Evolutionary conservation across 2,797 vertebrate species (phyloP).

Genomic region (Holocentrus rufus): DNA sequence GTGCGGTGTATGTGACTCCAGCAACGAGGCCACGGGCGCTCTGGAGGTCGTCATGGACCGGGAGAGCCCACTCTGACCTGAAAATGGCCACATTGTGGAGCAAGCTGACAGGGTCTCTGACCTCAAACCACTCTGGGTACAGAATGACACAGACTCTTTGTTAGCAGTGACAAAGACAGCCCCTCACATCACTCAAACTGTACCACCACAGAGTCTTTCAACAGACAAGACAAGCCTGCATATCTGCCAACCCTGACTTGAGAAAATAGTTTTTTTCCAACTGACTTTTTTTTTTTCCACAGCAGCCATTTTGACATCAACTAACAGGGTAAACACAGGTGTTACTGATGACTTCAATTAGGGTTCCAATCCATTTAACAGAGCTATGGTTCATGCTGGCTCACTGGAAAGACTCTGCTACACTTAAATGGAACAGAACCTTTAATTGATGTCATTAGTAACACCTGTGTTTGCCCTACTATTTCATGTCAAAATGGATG

Average conservation of each 20-base stretch:
- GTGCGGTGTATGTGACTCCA: neutral
- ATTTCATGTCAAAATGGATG: too few species aligned
- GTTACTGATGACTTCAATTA: too few species aligned
- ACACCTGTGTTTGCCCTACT: too few species aligned
- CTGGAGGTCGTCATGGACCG: constrained; percentile 35
- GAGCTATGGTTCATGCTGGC: too few species aligned
- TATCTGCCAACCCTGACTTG: neutral
- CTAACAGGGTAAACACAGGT: too few species aligned
- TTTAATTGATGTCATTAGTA: too few species aligned
- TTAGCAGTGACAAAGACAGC: constrained; percentile 80
- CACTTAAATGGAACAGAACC: too few species aligned
- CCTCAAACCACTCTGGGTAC: constrained; percentile 85
- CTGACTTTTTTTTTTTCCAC: neutral
- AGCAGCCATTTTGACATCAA: too few species aligned
- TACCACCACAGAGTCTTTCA: constrained; percentile 27
- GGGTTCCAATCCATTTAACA: too few species aligned
- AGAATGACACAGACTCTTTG: constrained; percentile 87
- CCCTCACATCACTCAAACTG: constrained; percentile 76
- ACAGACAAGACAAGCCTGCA: neutral
- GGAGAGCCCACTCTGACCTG: constrained; percentile 49
- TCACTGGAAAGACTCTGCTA: too few species aligned
- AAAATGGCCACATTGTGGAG: constrained; percentile 68
- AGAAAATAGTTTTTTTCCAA: neutral
- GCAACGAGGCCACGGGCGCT: constrained; percentile 8
- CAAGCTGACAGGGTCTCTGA: constrained; percentile 70